Base-by-base conservation (phyloP, 2,888 invertebrate genomes). In the Xestoiulus laeticollis region DNA sequence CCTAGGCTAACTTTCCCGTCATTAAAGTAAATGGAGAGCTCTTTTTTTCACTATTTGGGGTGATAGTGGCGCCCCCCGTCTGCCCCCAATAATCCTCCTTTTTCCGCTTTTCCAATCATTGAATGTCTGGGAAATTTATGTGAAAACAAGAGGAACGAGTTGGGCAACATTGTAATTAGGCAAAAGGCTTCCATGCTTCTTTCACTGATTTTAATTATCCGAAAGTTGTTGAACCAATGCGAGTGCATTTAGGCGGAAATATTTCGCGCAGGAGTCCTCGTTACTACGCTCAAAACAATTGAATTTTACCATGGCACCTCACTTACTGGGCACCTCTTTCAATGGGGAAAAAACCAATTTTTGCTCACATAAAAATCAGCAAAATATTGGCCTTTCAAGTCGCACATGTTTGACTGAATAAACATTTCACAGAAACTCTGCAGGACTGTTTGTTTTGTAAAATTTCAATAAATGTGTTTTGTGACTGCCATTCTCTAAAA, bases 171-270 rank as follows among this genome's bases (percentile, higher is more conserved):
- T 22, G 68, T 68, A 68, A 68, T 68, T 68, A 68, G 68, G 68
- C 68, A 22, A 68, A 68, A 26, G 22, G 68, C 59, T 68, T n/a
- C 22, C 22, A 22, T 8, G 22, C 22, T 68, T 68, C 68, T 68
- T 68, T 68, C 68, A 8, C 68, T 68, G 68, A 68, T 68, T 68
- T 68, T 68, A 68, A 68, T 68, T 68, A 68, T 68, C 68, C 68
- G 8, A 68, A 68, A 68, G 68, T 68, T 68, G 68, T 68, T 68
- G 68, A 68, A 68, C 68, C 68, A 68, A 68, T 1, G 6, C 22
- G 68, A 68, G 68, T 68, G 68, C 68, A 26, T 68, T 68, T 68
- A 68, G 68, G 68, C 68, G 68, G 68, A 68, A 68, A 68, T 68
- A 22, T 22, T 68, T 68, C 68, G 10, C 10, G 14, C 48, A 12